These are phyloP conservation scores for human (Homo sapiens) DNA, from an alignment of 2,113 vertebrate genomes.

Conservation along the genomic window GRCh38 chr17:40264501-40265000, in stretches of 20 bases:
- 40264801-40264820: slow-evolving; percentile 88
- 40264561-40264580: slow-evolving; percentile 82
- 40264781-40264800: slow-evolving; percentile 87
- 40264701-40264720: slow-evolving; percentile 91
- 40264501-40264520: slow-evolving; percentile 89
- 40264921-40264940: slow-evolving; percentile 92
- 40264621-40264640: slow-evolving; percentile 92
- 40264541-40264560: slow-evolving; percentile 87
- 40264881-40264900: slow-evolving; percentile 84
- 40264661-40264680: slow-evolving; percentile 75
- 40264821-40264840: slow-evolving; percentile 83
- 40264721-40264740: slow-evolving; percentile 85
- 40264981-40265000: slow-evolving; percentile 90
- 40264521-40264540: slow-evolving; percentile 87
- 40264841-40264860: slow-evolving; percentile 83
- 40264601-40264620: slow-evolving; percentile 86
- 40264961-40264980: slow-evolving; percentile 92
- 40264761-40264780: slow-evolving; percentile 81
- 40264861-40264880: slow-evolving; percentile 87
- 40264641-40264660: slow-evolving; percentile 91
- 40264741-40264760: slow-evolving; percentile 80
- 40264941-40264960: slow-evolving; percentile 87
- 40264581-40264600: slow-evolving; percentile 86
- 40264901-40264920: slow-evolving; percentile 85
- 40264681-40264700: slow-evolving; percentile 95